A percentile compares a stretch with the other conserved stretches of the same genome.
phyloP scores from a whole-genome alignment of 2,113 vertebrate genomes.

The Tupaia tana region DNA sequence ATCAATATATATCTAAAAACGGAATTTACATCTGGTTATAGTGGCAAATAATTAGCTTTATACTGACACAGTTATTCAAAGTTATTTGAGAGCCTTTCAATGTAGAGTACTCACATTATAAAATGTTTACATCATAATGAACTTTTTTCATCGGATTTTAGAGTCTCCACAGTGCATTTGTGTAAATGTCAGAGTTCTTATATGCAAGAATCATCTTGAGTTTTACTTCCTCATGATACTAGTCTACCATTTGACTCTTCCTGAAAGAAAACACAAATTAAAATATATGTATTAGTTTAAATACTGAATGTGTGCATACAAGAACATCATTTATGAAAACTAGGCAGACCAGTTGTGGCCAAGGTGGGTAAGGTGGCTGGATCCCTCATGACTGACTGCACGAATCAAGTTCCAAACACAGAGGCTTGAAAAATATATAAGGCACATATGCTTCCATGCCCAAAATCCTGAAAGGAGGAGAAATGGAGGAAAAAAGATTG shows the following conservation, averaged over 20 bases:
- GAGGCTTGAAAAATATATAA: too few species aligned
- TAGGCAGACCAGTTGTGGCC: too few species aligned
- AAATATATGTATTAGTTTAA: slow-evolving; percentile 81
- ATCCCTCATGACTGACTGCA: too few species aligned
- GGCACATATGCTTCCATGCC: too few species aligned
- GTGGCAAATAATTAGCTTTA: background rate
- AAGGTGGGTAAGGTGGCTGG: too few species aligned
- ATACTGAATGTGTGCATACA: slow-evolving; percentile 73
- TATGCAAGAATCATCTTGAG: slow-evolving; percentile 34
- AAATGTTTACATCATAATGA: background rate
- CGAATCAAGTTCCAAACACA: too few species aligned
- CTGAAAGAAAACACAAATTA: slow-evolving; percentile 78
- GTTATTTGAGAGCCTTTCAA: background rate
- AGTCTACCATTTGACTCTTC: slow-evolving; percentile 67
- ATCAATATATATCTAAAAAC: background rate
- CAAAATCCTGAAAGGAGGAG: too few species aligned
- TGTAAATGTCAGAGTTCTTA: slow-evolving; percentile 33
- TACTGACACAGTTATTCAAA: background rate
- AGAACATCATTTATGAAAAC: slow-evolving; percentile 67
- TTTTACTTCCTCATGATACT: slow-evolving; percentile 70
- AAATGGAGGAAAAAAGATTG: too few species aligned
- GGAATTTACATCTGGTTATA: background rate
- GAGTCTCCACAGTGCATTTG: background rate
- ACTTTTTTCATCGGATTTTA: background rate
- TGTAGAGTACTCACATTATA: background rate